Base-by-base conservation (phyloP, 2,797 vertebrate genomes). In the Aeoliscus strigatus region DNA sequence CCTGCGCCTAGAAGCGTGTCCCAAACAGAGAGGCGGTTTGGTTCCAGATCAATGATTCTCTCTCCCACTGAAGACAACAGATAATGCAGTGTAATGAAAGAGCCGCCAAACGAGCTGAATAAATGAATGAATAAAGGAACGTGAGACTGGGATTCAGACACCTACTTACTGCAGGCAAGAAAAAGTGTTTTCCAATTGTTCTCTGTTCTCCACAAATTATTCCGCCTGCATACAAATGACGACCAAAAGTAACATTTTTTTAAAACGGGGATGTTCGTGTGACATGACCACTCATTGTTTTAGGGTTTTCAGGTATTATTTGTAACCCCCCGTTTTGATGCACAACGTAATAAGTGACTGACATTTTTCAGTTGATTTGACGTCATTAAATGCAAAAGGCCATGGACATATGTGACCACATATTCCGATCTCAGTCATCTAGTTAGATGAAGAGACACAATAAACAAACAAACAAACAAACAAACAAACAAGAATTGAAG, bases 11-110 rank as follows among this genome's bases (percentile, higher is more conserved):
- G 80, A 82, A 83, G 77, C 77, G 80, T 79, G 77, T 86, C 82
- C 83, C 80, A 83, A 85, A 89, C 83, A 82, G 83, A 84, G 83
- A 87, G 83, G 79, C 75, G 73, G 81, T 83, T 84, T 84, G 79
- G 85, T 88, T 89, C 86, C 86, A 87, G 86, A 86, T 86, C 86
- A 86, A 86, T 85, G 87, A 84, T 79, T 84, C 75, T 82, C 82
- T 83, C 80, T 81, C 83, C 82, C 82, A 80, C 83, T 80, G 85
- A 86, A 83, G 77, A 86, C 82, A 84, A 85, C 85, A 82, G 82
- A 85, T 83, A 86, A 87, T 86, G 80, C 81, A 81, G 83, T 80
- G 81, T 86, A 87, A 88, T 86, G 83, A 88, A 87, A 86, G 82
- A 84, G 75, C 82, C 77, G 84, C 79, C 82, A 87, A 88, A 87